Base-by-base conservation (phyloP, 2,113 vertebrate species). In the Phoenicopterus ruber region DNA sequence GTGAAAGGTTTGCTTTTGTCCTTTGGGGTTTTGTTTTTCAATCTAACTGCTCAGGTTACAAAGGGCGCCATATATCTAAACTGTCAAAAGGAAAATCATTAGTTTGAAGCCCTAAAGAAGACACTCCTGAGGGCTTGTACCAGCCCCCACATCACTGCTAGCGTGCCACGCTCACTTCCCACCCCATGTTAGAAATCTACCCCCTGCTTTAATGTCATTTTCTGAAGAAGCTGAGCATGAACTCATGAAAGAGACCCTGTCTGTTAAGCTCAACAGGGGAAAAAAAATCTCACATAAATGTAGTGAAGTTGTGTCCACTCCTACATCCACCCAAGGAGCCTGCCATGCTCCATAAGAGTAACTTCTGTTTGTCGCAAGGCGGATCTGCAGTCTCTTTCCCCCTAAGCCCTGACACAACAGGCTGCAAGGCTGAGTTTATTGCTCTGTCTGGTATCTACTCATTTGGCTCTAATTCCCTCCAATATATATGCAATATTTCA, bases 401-500 rank as follows among this genome's bases (percentile, higher is more conserved):
- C 46, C 47, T 57, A 42, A 73, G 31, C 63, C 42, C 31, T 8
- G 4, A 93, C 24, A 66, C 77, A 93, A 88, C 46, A 80, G 67
- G 74, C 86, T 88, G 84, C 78, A 89, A 91, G 58, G 42, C 93
- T 90, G 67, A 94, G 74, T 93, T 96, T 95, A 94, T 93, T 96
- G 89, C 84, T 93, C 70, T 86, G 38, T 62, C 67, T 95, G 86
- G 78, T 95, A 66, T 89, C 78, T 87, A 93, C 91, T 95, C 93
- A 94, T 94, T 96, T 95, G 95, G 87, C 91, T 93, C 63, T 95
- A 91, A 95, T 93, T 71, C 87, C 73, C 55, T 96, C 74, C 87
- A 90, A 88, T 93, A 96, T n/a, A 95, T 16, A 63, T 5, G 71
- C 74, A 94, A 47, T 96, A 96, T 97, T 96, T 96, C 94, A 97